A percentile compares a stretch with the other conserved stretches of the same genome.
Evolutionary conservation across 2,888 invertebrate species (phyloP).

Genomic region (Nephrotoma flavescens): DNA sequence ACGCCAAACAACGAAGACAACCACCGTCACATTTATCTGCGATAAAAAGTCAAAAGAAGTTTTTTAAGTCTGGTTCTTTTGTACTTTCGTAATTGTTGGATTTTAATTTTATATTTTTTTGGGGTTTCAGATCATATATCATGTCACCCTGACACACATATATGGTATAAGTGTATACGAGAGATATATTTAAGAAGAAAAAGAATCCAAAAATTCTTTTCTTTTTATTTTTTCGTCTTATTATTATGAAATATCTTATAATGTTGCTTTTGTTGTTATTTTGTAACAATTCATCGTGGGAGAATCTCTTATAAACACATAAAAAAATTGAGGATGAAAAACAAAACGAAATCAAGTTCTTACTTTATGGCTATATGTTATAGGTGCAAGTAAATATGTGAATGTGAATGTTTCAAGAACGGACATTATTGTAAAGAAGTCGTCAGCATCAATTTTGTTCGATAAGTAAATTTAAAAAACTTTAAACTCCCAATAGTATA

Average conservation of each 20-base stretch:
- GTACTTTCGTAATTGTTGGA: background rate
- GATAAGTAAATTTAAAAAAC: background rate
- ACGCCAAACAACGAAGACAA: background rate
- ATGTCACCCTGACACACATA: conserved; percentile 4
- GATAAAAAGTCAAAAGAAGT: background rate
- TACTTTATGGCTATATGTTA: background rate
- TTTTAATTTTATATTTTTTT: background rate
- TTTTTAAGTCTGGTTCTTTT: background rate
- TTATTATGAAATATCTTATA: background rate
- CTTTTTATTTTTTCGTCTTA: background rate
- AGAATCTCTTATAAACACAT: background rate
- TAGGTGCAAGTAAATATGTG: background rate
- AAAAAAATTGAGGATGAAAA: conserved; percentile 1
- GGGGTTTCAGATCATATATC: conserved; percentile 2
- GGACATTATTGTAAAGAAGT: background rate
- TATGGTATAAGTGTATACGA: background rate
- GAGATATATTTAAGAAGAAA: background rate
- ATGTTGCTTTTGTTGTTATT: background rate
- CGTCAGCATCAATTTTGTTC: background rate
- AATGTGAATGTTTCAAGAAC: background rate
- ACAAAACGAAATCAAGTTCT: background rate
- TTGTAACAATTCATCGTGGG: conserved; percentile 2
- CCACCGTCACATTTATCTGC: background rate
- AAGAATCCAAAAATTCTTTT: background rate
- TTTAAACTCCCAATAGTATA: background rate